These are phyloP conservation scores for Sus scrofa DNA, from an alignment of 2,113 vertebrate species.

Conservation along the genomic window T2T-Sscrofa CM000813.6:29523001-29523500, in stretches of 20 bases:
- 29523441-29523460: not conserved
- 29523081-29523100: not conserved
- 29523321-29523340: not conserved
- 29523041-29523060: not conserved
- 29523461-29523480: not conserved
- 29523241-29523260: not conserved
- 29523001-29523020: not conserved
- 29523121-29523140: not conserved
- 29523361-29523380: not conserved
- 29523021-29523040: not conserved
- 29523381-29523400: not conserved
- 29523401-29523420: not conserved
- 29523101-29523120: not conserved
- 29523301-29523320: not conserved
- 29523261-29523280: too few relatives aligned
- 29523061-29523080: not conserved
- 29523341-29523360: not conserved
- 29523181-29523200: not conserved
- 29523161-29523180: not conserved
- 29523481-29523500: not conserved
- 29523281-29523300: not conserved
- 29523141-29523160: not conserved
- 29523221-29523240: not conserved
- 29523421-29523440: not conserved
- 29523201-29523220: not conserved